phyloP scores from a whole-genome alignment of 2,888 invertebrate genomes.

The Venusia cambrica region DNA sequence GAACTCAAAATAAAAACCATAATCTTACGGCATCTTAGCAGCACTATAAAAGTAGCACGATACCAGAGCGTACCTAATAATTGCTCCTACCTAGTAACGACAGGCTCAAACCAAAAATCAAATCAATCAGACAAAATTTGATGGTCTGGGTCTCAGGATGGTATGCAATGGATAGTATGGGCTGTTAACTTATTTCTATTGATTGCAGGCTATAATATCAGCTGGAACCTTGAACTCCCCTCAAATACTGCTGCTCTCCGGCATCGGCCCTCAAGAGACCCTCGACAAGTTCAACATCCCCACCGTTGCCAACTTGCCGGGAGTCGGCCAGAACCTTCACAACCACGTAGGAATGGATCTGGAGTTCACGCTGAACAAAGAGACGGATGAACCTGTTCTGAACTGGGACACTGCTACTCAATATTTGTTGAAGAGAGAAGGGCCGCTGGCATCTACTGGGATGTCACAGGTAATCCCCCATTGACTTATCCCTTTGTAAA shows the following conservation, averaged over 20 bases:
- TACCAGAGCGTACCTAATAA: no score
- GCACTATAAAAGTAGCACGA: no score
- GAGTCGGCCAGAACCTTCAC: slow-evolving; percentile 85
- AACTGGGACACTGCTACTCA: slow-evolving; percentile 83
- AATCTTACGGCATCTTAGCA: no score
- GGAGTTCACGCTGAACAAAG: slow-evolving; percentile 76
- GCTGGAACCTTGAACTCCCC: slow-evolving; percentile 85
- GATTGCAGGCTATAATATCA: slow-evolving; percentile 76
- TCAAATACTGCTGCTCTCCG: slow-evolving; percentile 84
- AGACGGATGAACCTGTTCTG: slow-evolving; percentile 75
- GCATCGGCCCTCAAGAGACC: slow-evolving; percentile 83
- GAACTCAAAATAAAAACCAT: no score
- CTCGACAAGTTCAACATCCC: slow-evolving; percentile 81
- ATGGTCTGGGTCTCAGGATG: no score
- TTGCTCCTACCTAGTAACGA: no score
- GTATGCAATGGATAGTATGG: no score
- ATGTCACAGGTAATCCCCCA: slow-evolving; percentile 83
- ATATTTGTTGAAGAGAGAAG: slow-evolving; percentile 81
- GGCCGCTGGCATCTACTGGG: slow-evolving; percentile 84
- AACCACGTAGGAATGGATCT: slow-evolving; percentile 84
- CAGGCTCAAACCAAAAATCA: no score
- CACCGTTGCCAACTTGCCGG: slow-evolving; percentile 82
- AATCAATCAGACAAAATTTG: no score
- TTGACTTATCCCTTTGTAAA: no score
- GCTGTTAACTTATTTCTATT: no score